Percentiles rank a stretch among this genome's conserved stretches.
Evolutionary conservation across 2,797 vertebrate species (phyloP).

Genomic region (Podargus strigoides): DNA sequence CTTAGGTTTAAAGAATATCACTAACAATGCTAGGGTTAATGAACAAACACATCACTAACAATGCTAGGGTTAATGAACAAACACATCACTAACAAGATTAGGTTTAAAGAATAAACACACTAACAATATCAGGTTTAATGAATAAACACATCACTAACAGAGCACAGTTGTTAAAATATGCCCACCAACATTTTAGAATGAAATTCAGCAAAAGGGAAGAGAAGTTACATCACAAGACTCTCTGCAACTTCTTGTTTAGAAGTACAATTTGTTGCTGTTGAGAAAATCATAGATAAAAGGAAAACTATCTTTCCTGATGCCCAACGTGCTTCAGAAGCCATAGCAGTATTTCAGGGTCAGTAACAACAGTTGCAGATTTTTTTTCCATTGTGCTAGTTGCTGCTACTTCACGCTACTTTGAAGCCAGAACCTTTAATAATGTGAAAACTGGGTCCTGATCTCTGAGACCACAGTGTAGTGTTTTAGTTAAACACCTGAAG

Average conservation of each 20-base stretch:
- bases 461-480: not conserved
- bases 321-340: not conserved
- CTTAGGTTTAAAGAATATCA: too few species aligned
- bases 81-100: too few species aligned
- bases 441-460: not conserved
- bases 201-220: not conserved
- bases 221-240: not conserved
- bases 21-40: too few species aligned
- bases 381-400: not conserved
- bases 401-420: not conserved
- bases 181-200: not conserved
- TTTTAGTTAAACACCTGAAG: not conserved
- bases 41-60: too few species aligned
- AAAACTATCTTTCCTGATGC: not conserved
- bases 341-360: not conserved
- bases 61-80: too few species aligned
- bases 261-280: not conserved
- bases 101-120: too few species aligned
- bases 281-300: not conserved
- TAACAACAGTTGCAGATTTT: not conserved
- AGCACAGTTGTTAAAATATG: not conserved
- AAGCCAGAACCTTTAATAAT: not conserved
- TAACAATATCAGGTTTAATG: too few species aligned
- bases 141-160: too few species aligned
- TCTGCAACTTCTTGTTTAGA: not conserved